Percentiles rank a stretch among this genome's conserved stretches.
Evolutionary conservation across 2,797 vertebrate genomes (phyloP).

Genomic region (Sebastolobus altivelis): DNA sequence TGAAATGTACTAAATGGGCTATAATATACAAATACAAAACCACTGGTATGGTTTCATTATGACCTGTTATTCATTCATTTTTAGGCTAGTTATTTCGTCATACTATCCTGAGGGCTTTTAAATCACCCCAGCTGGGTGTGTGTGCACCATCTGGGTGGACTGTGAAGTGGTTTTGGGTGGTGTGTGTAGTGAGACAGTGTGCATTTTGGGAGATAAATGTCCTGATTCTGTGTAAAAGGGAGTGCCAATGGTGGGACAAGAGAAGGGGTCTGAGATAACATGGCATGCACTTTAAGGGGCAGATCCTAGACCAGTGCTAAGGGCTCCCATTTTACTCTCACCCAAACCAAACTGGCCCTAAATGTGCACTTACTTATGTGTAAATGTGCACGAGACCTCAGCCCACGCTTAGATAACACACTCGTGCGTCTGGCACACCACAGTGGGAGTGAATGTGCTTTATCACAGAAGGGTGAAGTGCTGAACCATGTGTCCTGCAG

Average conservation of each 20-base stretch:
- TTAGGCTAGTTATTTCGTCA: slow-evolving; percentile 23
- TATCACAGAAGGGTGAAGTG: slow-evolving; percentile 49
- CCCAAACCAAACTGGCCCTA: slow-evolving; percentile 29
- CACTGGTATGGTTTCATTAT: not conserved
- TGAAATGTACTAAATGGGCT: not conserved
- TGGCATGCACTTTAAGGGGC: slow-evolving; percentile 31
- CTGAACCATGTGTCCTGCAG: slow-evolving; percentile 38
- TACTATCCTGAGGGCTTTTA: slow-evolving; percentile 10
- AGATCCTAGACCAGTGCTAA: slow-evolving; percentile 39
- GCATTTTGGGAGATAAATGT: slow-evolving; percentile 80
- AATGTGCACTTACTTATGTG: slow-evolving; percentile 3
- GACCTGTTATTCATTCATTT: slow-evolving; percentile 16
- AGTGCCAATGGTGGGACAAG: slow-evolving; percentile 69
- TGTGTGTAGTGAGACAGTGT: slow-evolving; percentile 62
- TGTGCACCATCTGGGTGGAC: slow-evolving; percentile 57
- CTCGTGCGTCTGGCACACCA: slow-evolving; percentile 25
- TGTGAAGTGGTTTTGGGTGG: slow-evolving; percentile 68
- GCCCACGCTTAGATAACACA: slow-evolving; percentile 49
- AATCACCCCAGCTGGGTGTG: slow-evolving; percentile 46
- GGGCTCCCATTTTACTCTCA: not conserved
- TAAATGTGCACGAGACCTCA: not conserved
- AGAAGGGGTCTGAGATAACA: slow-evolving; percentile 75
- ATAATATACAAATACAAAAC: not conserved
- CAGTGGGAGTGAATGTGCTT: slow-evolving; percentile 51
- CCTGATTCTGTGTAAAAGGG: slow-evolving; percentile 64